Percentiles rank a stretch among this genome's conserved stretches.
Evolutionary conservation across 2,113 vertebrate genomes (phyloP).

Genomic region (Oxyruncus cristatus): DNA sequence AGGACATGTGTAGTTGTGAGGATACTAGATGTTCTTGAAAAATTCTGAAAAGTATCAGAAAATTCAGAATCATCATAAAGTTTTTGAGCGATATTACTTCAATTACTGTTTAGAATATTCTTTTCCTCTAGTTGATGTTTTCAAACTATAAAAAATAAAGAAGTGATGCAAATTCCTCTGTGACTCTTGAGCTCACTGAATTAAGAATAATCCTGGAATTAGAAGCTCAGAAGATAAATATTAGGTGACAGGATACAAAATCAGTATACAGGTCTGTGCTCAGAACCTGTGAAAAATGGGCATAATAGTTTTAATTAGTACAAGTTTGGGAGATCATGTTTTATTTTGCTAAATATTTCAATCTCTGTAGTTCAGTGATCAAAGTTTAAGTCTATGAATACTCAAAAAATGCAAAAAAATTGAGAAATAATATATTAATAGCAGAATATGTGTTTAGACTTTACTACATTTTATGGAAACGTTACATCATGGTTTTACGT

Average conservation of each 20-base stretch:
- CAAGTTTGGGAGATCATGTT: background rate
- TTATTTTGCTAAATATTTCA: background rate
- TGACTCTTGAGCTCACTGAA: background rate
- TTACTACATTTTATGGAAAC: background rate
- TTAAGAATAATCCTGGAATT: background rate
- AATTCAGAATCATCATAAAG: background rate
- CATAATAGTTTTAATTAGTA: background rate
- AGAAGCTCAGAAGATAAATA: background rate
- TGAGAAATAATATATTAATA: background rate
- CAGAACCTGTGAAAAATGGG: background rate
- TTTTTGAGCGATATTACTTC: background rate
- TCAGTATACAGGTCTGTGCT: background rate
- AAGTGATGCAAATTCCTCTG: background rate
- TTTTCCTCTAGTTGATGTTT: background rate
- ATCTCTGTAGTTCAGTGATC: background rate
- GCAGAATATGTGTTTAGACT: background rate
- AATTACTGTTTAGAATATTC: background rate
- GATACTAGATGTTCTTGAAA: background rate
- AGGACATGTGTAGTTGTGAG: background rate
- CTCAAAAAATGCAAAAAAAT: background rate
- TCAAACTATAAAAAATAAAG: background rate
- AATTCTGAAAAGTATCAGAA: background rate
- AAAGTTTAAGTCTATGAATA: background rate
- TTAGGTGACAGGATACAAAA: background rate
- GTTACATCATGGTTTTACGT: background rate